Percentiles rank a stretch among this genome's conserved stretches.
Evolutionary conservation across 2,888 invertebrate genomes (phyloP).

Genomic region (Dryobota labecula): DNA sequence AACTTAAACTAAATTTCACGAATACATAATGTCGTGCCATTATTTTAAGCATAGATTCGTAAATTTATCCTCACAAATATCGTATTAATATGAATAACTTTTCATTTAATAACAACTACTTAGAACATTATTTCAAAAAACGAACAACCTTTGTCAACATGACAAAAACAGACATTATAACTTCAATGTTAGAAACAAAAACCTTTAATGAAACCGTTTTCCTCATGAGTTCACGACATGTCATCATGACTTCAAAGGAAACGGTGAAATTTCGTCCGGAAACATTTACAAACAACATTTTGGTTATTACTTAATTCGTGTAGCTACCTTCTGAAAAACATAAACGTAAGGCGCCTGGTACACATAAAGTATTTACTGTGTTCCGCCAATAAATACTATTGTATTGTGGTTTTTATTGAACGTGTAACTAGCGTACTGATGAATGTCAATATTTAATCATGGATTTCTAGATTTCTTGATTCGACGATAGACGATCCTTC

Average conservation of each 20-base stretch:
- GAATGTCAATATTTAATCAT: too few relatives aligned
- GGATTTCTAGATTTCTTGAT: too few relatives aligned
- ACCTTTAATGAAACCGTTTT: constrained; percentile 56
- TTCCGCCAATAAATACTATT: too few relatives aligned
- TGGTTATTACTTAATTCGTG: constrained; percentile 55
- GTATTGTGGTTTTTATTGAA: too few relatives aligned
- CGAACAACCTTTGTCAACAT: constrained; percentile 10
- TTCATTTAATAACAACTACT: background rate
- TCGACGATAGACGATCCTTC: too few relatives aligned
- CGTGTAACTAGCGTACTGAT: too few relatives aligned
- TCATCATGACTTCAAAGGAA: constrained; percentile 55
- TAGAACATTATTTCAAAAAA: background rate
- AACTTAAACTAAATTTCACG: background rate
- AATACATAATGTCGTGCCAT: background rate
- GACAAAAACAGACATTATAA: constrained; percentile 55
- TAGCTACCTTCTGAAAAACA: constrained; percentile 29
- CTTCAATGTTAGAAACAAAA: constrained; percentile 56
- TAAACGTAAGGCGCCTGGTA: too few relatives aligned
- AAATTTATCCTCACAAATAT: background rate
- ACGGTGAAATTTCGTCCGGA: constrained; percentile 40
- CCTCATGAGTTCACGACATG: constrained; percentile 45
- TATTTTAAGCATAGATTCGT: background rate
- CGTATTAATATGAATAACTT: background rate
- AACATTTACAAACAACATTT: constrained; percentile 57
- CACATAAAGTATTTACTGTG: too few relatives aligned